Conservation (phyloP, 2,113 vertebrate species). For the Opisthocomus hoazin region DNA sequence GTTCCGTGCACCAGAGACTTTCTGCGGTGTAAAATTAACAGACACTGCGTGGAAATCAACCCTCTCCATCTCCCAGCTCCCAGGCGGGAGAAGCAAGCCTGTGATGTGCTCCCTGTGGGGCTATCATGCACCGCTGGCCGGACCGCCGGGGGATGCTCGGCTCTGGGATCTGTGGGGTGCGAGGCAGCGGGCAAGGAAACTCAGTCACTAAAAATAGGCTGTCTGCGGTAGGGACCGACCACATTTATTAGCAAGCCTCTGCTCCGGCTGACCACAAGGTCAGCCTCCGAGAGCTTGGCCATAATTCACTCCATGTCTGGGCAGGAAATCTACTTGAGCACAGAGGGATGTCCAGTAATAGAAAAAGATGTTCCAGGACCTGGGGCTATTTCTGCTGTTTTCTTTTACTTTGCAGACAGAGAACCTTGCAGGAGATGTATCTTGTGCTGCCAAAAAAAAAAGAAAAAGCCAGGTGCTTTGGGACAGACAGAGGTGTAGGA, state of each 20-base stretch:
- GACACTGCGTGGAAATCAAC: accelerated
- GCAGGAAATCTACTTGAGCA: constrained; percentile 48
- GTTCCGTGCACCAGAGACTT: accelerated
- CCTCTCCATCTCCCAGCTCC: neutral
- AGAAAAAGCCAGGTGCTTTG: neutral
- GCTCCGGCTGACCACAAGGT: constrained; percentile 51
- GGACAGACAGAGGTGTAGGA: neutral
- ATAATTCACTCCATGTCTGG: constrained; percentile 43
- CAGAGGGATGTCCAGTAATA: constrained; percentile 53
- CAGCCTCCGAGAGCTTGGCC: neutral
- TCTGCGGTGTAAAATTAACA: neutral
- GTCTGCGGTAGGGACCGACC: constrained; percentile 19
- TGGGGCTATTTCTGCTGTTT: constrained; percentile 23
- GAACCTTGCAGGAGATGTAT: neutral
- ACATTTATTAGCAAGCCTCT: constrained; percentile 37
- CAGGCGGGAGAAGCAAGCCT: accelerated
- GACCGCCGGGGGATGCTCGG: accelerated
- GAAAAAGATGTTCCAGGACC: constrained; percentile 26
- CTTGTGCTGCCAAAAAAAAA: neutral
- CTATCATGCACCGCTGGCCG: neutral
- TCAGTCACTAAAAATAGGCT: constrained; percentile 18
- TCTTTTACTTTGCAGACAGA: neutral
- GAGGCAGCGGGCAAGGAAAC: neutral
- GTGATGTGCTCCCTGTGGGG: neutral
- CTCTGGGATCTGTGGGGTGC: neutral